Base-by-base conservation (phyloP, 2,888 invertebrate genomes). In the Synergus laeviventris region DNA sequence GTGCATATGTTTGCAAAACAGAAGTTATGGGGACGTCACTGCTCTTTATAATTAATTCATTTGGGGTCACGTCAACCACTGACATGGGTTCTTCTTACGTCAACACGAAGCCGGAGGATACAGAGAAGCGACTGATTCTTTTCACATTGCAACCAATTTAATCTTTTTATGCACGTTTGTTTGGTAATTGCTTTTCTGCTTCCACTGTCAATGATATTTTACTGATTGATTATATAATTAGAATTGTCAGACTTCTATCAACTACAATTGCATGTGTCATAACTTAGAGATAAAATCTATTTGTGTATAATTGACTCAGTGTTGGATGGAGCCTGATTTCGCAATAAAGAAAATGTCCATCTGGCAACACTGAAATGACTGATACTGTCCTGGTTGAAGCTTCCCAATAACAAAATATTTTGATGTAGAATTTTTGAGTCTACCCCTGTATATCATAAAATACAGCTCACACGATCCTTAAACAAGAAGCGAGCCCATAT, bases 11-110 rank as follows among this genome's bases (percentile, higher is more conserved):
- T 49, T 70, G 31, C 49, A 70, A 70, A 49, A 49, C 49, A 49
- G 70, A 70, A 49, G 70, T 70, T 70, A 70, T 70, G 49, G 49
- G 62, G 39, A 62, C 62, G 62, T 62, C 39, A 62, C 38, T 62
- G 70, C 36, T 70, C n/a, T 49, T 70, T 31, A 70, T 70, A 70
- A 70, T 70, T 70, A 70, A 70, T 70, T 70, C n/a, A 70, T 70
- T 70, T 70, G 49, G 49, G 70, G 70, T 70, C 70, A 70, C 70
- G 36, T 49, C 49, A 49, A 70, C 49, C 49, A 49, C 49, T 66
- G 66, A 66, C 39, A 24, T 14, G 66, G 49, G 49, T 70, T 70
- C 49, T 70, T 31, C 16, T 70, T 49, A 42, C 70, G 45, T 70
- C 66, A 49, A 70, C 31, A 45, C 45, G 42, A 66, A 24, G 66